Base-by-base conservation (phyloP, 2,797 vertebrate species). In the Tadarida brasiliensis region DNA sequence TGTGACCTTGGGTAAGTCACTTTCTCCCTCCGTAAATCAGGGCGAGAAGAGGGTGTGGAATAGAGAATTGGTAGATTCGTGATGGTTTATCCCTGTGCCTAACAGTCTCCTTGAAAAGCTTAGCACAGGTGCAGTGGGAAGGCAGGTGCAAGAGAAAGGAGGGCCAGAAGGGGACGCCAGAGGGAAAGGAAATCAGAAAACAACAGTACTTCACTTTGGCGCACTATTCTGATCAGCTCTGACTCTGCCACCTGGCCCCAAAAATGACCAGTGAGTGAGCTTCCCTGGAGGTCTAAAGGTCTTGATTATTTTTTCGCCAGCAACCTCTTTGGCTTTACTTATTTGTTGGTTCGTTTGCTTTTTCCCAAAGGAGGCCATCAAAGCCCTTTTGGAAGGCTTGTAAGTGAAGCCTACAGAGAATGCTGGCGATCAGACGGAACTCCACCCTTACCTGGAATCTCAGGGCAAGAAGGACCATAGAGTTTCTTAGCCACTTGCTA, bases 1-100 rank as follows among this genome's bases (percentile, higher is more conserved):
- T 54, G 85, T 96, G 96, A 97, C 97, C 95, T 96, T 96, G 96
- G 86, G 51, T 85, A 87, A 97, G 92, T 94, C 87, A 87, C 76
- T 67, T n/a, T 49, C 19, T 47, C 56, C 35, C 51, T 85, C 51
- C 7, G 67, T 70, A 76, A 88, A 54, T 78, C 57, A 22, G 57
- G 44, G 87, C 3, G 0, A 39, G 7, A 14, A 71, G 20, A 87
- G n/a, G 51, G 26, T 84, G 67, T 83, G 73, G n/a, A 71, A 30
- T 11, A 11, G n/a, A 76, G 44, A 39, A 14, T 10, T 74, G 63
- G n/a, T 74, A 54, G 74, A 67, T 83, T 83, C 4, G 1, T 2
- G 47, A 16, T 78, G 14, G 5, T 73, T 77, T n/a, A 28, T 65
- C 68, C 51, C 35, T 0, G 3, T 24, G 70, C 56, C 59, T 85